These are phyloP conservation scores for Dryobates pubescens DNA, from an alignment of 2,797 vertebrate genomes.

Conservation along the genomic window DNA sequence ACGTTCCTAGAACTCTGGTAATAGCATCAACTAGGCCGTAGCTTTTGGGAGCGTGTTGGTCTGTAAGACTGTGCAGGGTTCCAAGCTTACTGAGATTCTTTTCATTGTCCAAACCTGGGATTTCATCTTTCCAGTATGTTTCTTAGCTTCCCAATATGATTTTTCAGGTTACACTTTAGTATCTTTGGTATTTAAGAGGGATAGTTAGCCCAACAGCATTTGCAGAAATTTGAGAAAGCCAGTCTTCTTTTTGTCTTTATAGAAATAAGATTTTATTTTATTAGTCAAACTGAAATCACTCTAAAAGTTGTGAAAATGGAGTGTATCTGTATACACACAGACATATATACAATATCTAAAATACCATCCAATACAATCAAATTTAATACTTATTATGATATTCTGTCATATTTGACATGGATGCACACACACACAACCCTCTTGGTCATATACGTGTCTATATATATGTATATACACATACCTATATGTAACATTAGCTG, in stretches of 20 bases:
- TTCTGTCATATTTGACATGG: neutral
- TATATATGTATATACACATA: neutral
- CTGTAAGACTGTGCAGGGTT: neutral
- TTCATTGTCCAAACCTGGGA: neutral
- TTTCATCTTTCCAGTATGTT: no score
- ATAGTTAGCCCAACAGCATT: neutral
- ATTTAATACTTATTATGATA: neutral
- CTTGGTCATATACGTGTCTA: accelerated
- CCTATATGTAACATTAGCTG: neutral
- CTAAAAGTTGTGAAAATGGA: neutral
- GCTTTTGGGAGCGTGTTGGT: neutral
- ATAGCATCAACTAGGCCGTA: neutral
- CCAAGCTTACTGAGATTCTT: neutral
- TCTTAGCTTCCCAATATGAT: neutral
- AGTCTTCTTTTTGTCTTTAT: neutral
- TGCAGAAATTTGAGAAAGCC: neutral
- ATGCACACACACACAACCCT: neutral
- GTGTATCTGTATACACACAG: accelerated
- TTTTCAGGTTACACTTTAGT: neutral
- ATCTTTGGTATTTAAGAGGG: neutral
- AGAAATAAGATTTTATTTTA: neutral
- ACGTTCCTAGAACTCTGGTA: conserved; percentile 1
- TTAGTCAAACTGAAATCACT: neutral
- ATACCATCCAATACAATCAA: neutral
- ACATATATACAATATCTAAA: neutral